A percentile compares a stretch with the other conserved stretches of the same genome.
These are phyloP conservation scores for Venturia canescens DNA, from an alignment of 1,140 invertebrate genomes.

Conservation along the genomic window DNA sequence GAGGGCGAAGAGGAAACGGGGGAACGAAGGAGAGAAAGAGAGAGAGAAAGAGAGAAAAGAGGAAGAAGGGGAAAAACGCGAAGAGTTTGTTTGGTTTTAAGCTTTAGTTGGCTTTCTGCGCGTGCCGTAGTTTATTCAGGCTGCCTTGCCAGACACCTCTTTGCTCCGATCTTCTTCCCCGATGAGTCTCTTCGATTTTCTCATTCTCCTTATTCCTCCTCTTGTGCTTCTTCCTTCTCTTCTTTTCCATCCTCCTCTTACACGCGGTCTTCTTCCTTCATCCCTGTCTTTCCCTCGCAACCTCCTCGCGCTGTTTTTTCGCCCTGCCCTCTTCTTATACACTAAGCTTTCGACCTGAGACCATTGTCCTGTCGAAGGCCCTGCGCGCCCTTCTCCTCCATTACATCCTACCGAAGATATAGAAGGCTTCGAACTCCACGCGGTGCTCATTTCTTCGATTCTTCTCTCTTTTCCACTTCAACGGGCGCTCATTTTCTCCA, in stretches of 20 bases:
- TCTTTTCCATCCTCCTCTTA: neutral
- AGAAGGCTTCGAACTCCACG: conserved; percentile 8
- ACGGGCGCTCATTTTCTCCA: neutral
- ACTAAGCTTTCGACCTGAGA: conserved; percentile 45
- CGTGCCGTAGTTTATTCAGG: conserved; percentile 58
- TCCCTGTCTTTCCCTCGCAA: neutral
- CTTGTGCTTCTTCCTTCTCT: conserved; percentile 25
- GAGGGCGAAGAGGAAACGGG: neutral
- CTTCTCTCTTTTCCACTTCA: neutral
- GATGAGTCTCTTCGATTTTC: conserved; percentile 4
- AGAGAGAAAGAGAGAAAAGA: neutral
- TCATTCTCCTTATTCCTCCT: neutral
- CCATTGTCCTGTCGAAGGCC: conserved; percentile 58
- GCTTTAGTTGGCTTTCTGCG: conserved; percentile 48
- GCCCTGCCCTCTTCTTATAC: conserved; percentile 38
- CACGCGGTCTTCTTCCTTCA: neutral
- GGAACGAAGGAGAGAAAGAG: neutral
- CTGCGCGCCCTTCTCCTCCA: conserved; percentile 3
- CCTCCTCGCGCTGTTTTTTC: neutral
- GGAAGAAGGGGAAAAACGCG: neutral
- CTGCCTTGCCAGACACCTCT: conserved; percentile 53
- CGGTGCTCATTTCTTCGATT: conserved; percentile 44
- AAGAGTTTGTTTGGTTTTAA: conserved; percentile 55
- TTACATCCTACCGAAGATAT: conserved; percentile 31
- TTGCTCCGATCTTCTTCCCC: conserved; percentile 41